Evolutionary conservation across 2,113 vertebrate species (phyloP).

Genomic region (Cyrtonyx montezumae): DNA sequence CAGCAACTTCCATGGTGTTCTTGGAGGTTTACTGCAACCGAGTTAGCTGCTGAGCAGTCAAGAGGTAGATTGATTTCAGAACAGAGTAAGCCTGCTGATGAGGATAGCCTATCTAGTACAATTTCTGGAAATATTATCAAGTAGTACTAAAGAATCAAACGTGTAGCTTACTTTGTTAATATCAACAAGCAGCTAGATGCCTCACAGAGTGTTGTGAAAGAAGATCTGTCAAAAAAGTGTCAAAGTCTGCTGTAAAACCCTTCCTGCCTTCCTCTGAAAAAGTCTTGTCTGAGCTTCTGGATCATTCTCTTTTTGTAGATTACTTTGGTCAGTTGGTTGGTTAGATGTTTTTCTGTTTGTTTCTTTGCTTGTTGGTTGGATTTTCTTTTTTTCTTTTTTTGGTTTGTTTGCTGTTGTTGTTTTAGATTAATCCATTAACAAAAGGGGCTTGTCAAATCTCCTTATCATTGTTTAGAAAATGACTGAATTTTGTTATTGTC

Average conservation of each 20-base stretch:
- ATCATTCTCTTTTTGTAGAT: neutral
- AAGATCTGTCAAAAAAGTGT: neutral
- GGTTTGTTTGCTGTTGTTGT: neutral
- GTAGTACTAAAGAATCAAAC: neutral
- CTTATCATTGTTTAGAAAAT: neutral
- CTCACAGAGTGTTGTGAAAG: neutral
- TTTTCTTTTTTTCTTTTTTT: too few relatives aligned
- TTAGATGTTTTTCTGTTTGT: neutral
- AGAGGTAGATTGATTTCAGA: neutral
- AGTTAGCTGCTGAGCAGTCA: neutral
- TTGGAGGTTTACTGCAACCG: neutral
- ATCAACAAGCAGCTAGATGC: neutral
- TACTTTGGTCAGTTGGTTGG: neutral
- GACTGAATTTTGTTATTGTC: conserved; percentile 18
- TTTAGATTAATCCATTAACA: conserved; percentile 6
- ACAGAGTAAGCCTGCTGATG: neutral
- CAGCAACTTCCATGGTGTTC: neutral
- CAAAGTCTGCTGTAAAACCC: neutral
- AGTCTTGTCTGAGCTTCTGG: neutral
- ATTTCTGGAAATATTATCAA: neutral
- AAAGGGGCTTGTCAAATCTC: conserved; percentile 27
- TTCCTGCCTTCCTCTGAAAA: neutral
- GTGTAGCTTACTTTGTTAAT: neutral
- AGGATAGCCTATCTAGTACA: neutral
- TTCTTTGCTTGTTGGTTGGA: neutral